phyloP scores from a whole-genome alignment of 2,113 vertebrate genomes.

The Nothoprocta pentlandii region DNA sequence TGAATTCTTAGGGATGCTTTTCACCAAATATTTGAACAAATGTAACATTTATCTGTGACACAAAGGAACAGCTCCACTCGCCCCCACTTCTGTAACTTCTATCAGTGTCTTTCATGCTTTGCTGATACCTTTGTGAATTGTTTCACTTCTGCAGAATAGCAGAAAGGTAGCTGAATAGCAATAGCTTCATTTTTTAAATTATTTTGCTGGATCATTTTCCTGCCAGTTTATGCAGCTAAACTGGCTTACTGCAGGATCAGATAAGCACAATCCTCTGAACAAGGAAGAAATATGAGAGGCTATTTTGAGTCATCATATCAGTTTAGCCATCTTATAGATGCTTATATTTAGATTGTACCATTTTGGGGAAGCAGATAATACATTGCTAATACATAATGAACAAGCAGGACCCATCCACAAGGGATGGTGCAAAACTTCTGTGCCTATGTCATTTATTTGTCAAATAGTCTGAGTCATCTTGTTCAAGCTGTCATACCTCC shows the following conservation, averaged over 20 bases:
- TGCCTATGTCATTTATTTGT: background rate
- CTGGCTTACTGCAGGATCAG: background rate
- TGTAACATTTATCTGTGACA: background rate
- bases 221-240: background rate
- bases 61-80: background rate
- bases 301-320: background rate
- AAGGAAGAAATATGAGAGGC: accelerated
- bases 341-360: background rate
- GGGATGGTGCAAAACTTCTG: background rate
- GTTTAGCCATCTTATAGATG: background rate
- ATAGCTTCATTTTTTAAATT: background rate
- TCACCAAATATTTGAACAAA: background rate
- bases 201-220: background rate
- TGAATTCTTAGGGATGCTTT: background rate
- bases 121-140: background rate
- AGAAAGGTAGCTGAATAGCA: background rate
- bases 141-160: background rate
- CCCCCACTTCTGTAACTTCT: background rate
- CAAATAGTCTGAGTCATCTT: accelerated
- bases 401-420: background rate
- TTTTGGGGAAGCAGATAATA: background rate
- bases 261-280: background rate
- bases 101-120: background rate
- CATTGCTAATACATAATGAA: too few relatives aligned
- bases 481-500: background rate